Conservation (phyloP, 2,113 vertebrate species). For the Macroglossus sobrinus region DNA sequence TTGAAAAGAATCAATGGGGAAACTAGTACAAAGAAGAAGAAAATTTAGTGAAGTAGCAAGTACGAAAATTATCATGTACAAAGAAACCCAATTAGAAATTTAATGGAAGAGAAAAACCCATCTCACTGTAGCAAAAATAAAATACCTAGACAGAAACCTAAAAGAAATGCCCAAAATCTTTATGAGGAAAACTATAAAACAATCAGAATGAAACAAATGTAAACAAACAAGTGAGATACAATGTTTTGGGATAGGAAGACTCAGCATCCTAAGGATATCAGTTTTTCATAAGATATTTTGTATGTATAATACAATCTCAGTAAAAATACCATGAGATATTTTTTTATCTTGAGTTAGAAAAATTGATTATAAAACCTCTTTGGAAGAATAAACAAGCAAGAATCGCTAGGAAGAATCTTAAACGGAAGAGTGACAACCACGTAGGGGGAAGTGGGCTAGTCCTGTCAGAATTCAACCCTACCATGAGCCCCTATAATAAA, state of each 20-base stretch:
- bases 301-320: not conserved
- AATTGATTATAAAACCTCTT: not conserved
- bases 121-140: not conserved
- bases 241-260: not conserved
- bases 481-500: not conserved
- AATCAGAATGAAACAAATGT: slow-evolving; percentile 4
- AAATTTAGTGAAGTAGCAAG: not conserved
- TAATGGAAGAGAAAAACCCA: not conserved
- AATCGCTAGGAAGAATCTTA: not conserved
- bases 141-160: not conserved
- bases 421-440: not conserved
- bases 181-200: not conserved
- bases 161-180: not conserved
- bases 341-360: not conserved
- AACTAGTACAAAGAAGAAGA: not conserved
- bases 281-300: not conserved
- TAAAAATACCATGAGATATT: not conserved
- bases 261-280: not conserved
- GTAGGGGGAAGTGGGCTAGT: not conserved
- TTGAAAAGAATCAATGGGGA: not conserved
- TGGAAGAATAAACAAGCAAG: not conserved
- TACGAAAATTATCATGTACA: not conserved
- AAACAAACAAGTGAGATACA: not conserved
- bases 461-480: not conserved
- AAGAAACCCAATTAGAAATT: not conserved